phyloP scores from a whole-genome alignment of 2,113 vertebrate species.

The Hypocryptadius cinnamomeus region DNA sequence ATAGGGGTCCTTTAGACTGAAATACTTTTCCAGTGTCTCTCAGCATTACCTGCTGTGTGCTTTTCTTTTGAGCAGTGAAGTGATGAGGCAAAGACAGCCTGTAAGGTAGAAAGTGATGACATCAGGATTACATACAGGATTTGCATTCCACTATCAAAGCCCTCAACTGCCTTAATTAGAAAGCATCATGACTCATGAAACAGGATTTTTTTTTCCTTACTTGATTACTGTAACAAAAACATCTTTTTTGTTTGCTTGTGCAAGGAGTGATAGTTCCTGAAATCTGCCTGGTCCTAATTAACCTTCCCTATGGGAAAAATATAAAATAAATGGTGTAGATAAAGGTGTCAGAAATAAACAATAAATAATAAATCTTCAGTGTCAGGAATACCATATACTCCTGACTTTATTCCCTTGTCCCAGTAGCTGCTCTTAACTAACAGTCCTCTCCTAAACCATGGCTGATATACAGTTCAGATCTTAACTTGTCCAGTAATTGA shows the following conservation, averaged over 20 bases:
- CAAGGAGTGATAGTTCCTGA: neutral
- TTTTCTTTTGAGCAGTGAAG: neutral
- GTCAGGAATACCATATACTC: neutral
- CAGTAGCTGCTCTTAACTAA: neutral
- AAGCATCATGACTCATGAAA: neutral
- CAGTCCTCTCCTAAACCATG: neutral
- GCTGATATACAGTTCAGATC: neutral
- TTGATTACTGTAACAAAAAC: neutral
- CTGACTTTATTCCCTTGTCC: neutral
- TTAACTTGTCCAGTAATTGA: neutral
- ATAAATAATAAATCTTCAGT: neutral
- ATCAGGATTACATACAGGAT: neutral
- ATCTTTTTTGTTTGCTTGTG: neutral
- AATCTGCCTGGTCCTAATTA: neutral
- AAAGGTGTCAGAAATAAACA: neutral
- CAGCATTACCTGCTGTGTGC: neutral
- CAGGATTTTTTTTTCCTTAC: neutral
- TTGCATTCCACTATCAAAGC: neutral
- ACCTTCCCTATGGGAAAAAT: neutral
- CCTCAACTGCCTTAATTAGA: neutral
- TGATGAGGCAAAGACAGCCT: neutral
- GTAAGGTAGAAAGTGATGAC: neutral
- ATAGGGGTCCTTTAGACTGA: neutral
- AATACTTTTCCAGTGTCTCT: neutral
- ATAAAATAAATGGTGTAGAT: neutral